A percentile compares a stretch with the other conserved stretches of the same genome.
phyloP scores from a whole-genome alignment of 2,113 vertebrate genomes.

The Chaetorhynchus papuensis region DNA sequence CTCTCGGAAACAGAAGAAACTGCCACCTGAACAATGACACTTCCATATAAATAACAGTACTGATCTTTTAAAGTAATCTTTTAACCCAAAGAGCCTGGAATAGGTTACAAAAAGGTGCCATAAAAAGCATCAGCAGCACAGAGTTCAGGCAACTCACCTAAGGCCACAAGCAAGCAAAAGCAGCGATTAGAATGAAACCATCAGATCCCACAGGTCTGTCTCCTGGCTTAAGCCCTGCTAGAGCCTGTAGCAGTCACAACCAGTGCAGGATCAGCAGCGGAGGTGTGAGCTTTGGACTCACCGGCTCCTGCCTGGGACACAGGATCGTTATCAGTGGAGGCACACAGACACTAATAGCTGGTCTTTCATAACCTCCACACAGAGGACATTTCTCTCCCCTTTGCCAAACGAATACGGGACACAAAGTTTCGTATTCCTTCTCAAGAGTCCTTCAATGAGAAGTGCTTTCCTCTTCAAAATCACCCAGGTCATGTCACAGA shows the following conservation, averaged over 20 bases:
- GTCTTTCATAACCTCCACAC: background rate
- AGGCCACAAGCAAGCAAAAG: background rate
- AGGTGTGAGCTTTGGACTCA: constrained; percentile 55
- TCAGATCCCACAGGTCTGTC: background rate
- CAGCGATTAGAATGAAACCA: background rate
- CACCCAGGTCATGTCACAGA: background rate
- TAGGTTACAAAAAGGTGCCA: background rate
- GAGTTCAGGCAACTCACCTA: constrained; percentile 20
- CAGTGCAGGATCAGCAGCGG: background rate
- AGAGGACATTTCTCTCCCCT: background rate
- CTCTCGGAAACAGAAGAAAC: background rate
- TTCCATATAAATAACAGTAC: background rate
- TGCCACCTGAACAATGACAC: background rate
- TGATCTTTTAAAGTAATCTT: background rate
- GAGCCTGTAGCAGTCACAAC: background rate
- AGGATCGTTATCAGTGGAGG: background rate
- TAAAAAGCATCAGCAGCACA: background rate
- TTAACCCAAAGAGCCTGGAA: background rate
- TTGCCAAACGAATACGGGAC: background rate
- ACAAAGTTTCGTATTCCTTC: background rate
- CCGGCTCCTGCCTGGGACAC: background rate
- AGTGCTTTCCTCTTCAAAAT: background rate
- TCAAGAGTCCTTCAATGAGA: background rate
- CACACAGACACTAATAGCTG: background rate
- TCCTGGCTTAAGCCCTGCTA: background rate